Base-by-base conservation (phyloP, 1,140 invertebrate species). In the Chlorops oryzae region DNA sequence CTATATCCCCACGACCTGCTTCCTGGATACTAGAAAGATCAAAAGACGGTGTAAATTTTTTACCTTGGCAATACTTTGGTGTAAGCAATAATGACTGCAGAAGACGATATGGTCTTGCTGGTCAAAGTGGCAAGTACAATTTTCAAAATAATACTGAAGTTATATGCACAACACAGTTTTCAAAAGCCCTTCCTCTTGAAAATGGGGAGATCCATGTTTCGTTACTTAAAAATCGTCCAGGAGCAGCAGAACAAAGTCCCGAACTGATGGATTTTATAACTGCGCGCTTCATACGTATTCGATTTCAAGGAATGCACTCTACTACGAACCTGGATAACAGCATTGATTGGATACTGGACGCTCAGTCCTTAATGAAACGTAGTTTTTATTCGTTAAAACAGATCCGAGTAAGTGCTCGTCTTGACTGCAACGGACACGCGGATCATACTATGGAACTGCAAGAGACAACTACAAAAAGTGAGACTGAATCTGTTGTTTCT, bases 331-430 rank as follows among this genome's bases (percentile, higher is more conserved):
- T 61, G 46, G 65, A 70, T 48, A 72, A 70, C 38, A 72, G 62
- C 27, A 60, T 66, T 38, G 64, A 71, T 32, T 72, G 69, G 69
- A 50, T 63, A 2, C 61, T 76, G 45, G 75, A 77, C 44, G 56
- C 65, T 0, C 55, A 64, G n/a, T 66, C 66, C 15, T 40, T 72
- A 44, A 73, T 58, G 38, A 81, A 81, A 59, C 79, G 84, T 51
- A 80, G 86, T 50, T 97, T 93, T 75, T 97, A 97, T 73, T 91
- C 92, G 1, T 85, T 96, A 37, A 85, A 86, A 50, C 90, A 94
- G 63, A 84, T 96, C 55, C 85, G 86, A 10, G 82, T 96, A 22
- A 90, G 90, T 20, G 93, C 90, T 18, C 82, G 90, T 22, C 93
- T 94, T 58, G 79, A 91, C 40, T 97, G 93, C 65, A 84, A 88